Evolutionary conservation across 2,113 vertebrate species (phyloP).

Genomic region (Daubentonia madagascariensis): DNA sequence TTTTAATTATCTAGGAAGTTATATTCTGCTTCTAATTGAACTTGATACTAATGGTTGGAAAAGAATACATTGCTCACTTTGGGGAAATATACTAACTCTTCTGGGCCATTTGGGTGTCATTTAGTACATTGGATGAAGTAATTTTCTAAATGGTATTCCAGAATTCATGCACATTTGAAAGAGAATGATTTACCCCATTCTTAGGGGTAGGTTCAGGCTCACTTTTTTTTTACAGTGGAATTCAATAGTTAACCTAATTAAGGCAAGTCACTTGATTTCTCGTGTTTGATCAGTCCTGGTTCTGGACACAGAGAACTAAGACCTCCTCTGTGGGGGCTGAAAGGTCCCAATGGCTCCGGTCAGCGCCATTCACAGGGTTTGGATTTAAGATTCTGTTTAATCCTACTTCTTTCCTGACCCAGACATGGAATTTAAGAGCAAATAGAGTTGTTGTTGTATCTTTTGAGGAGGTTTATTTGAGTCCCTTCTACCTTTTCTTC

Average conservation of each 20-base stretch:
- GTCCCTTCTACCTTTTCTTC: background rate
- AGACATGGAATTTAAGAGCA: background rate
- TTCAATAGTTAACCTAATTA: slow-evolving; percentile 12
- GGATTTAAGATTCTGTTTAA: background rate
- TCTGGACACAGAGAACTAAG: background rate
- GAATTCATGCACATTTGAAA: slow-evolving; percentile 40
- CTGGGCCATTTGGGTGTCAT: slow-evolving; percentile 39
- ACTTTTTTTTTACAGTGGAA: background rate
- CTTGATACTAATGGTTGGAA: slow-evolving; percentile 35
- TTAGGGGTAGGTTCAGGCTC: background rate
- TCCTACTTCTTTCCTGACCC: background rate
- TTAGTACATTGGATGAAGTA: slow-evolving; percentile 30
- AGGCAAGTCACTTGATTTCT: background rate
- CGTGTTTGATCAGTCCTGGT: background rate
- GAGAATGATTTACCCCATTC: background rate
- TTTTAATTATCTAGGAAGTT: slow-evolving; percentile 32
- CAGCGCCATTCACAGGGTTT: background rate
- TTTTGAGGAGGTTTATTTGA: background rate
- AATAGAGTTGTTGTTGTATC: background rate
- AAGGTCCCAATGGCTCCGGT: background rate
- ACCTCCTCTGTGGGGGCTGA: background rate
- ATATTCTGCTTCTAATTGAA: slow-evolving; percentile 45
- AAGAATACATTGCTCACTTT: slow-evolving; percentile 37
- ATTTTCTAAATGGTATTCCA: slow-evolving; percentile 53
- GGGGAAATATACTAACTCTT: slow-evolving; percentile 56